These are phyloP conservation scores for Cyphomyrmex costatus DNA, from an alignment of 1,140 invertebrate genomes.

Conservation along the genomic window DNA sequence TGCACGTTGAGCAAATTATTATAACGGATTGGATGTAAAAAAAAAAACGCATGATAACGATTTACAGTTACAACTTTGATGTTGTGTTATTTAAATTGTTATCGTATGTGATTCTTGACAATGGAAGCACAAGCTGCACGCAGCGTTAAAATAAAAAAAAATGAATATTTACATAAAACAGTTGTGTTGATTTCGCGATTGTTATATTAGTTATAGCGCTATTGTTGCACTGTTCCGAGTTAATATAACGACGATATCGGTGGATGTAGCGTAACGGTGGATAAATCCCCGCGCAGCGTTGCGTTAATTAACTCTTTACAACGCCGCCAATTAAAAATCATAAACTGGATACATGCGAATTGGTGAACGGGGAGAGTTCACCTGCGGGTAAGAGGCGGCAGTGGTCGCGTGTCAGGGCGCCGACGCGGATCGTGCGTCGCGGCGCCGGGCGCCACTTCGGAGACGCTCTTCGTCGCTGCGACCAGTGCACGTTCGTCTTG, in stretches of 20 bases:
- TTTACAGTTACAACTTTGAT: neutral
- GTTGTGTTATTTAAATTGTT: conserved; percentile 5
- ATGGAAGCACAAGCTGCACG: neutral
- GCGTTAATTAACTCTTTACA: conserved; percentile 61
- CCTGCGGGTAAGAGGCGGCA: conserved; percentile 28
- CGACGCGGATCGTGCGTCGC: conserved; percentile 70
- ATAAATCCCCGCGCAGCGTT: conserved; percentile 27
- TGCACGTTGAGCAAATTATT: neutral
- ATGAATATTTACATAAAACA: conserved; percentile 37
- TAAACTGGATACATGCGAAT: conserved; percentile 27
- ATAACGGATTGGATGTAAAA: neutral
- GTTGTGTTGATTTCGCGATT: neutral
- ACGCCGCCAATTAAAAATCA: conserved; percentile 54
- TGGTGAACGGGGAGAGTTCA: conserved; percentile 14
- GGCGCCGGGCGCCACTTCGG: conserved; percentile 63
- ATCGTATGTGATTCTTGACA: neutral
- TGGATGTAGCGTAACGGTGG: neutral
- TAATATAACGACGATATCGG: conserved; percentile 19
- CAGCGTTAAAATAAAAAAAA: neutral
- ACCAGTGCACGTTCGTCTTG: conserved; percentile 74
- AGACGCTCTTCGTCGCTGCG: conserved; percentile 49
- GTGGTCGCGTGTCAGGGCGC: conserved; percentile 61
- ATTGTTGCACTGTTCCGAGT: conserved; percentile 21
- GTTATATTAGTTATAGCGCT: conserved; percentile 8
- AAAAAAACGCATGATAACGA: neutral